These are phyloP conservation scores for Argyrosomus regius DNA, from an alignment of 2,797 vertebrate genomes.

Conservation along the genomic window DNA sequence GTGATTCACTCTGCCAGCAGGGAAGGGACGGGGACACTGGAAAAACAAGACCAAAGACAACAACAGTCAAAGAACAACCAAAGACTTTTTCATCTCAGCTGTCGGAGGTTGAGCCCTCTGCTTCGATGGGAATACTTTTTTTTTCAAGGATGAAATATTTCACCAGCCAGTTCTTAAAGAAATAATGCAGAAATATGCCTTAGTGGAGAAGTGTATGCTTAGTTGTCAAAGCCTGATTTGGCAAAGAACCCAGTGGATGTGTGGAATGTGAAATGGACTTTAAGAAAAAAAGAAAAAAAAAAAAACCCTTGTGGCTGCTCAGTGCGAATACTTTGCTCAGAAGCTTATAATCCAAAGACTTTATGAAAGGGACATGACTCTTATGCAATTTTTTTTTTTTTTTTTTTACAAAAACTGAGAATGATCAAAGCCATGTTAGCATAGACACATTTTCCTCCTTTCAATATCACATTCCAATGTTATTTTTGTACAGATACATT, in stretches of 20 bases:
- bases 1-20: conserved; percentile 75
- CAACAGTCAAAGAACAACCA: conserved; percentile 39
- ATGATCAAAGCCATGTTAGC: conserved; percentile 75
- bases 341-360: conserved; percentile 61
- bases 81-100: conserved; percentile 64
- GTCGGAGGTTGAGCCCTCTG: conserved; percentile 30
- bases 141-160: conserved; percentile 47
- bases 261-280: conserved; percentile 66
- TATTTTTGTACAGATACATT: conserved; percentile 89
- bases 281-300: conserved; percentile 3
- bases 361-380: conserved; percentile 64
- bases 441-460: conserved; percentile 57
- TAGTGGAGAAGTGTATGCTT: conserved; percentile 22
- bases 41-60: conserved; percentile 63
- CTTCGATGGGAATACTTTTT: conserved; percentile 37
- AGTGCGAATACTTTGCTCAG: conserved; percentile 36
- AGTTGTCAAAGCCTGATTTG: conserved; percentile 46
- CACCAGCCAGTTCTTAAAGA: conserved; percentile 42
- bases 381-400: conserved; percentile 50
- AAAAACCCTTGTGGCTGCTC: conserved; percentile 30
- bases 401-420: conserved; percentile 55
- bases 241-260: conserved; percentile 37
- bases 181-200: conserved; percentile 32
- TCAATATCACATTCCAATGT: conserved; percentile 87
- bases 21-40: conserved; percentile 68